These are phyloP conservation scores for Nemopilema nomurai DNA, from an alignment of 30 jellyfish, hydroid and myxozoan species.

Conservation along the genomic window DNA sequence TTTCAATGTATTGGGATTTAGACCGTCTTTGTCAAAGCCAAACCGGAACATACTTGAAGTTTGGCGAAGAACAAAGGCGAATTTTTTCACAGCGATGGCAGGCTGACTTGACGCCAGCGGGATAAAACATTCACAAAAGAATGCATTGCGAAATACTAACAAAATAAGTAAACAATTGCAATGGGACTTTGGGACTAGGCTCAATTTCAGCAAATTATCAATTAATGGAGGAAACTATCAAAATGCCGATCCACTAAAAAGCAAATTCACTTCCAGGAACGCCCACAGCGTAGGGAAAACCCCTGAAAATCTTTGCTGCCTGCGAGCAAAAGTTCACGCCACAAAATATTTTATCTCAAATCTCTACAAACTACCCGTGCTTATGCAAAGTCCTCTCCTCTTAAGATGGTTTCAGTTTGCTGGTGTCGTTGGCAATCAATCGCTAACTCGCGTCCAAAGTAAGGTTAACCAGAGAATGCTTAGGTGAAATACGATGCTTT, in stretches of 20 bases:
- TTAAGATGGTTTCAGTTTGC: no score
- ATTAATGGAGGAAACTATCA: background rate
- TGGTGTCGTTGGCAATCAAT: background rate
- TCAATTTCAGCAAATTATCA: background rate
- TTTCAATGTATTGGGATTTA: background rate
- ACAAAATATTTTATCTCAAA: no score
- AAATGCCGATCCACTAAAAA: background rate
- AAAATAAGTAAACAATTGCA: background rate
- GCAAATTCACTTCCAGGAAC: background rate
- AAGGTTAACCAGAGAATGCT: background rate
- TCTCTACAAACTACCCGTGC: background rate
- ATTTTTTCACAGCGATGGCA: background rate
- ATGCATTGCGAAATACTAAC: background rate
- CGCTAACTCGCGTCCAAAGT: background rate
- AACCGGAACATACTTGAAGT: conserved; percentile 27
- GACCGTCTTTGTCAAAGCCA: background rate
- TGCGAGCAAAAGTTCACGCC: background rate
- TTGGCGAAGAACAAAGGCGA: background rate
- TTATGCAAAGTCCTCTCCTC: no score
- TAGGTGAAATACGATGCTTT: background rate
- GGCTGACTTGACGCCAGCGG: background rate
- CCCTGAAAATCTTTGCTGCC: background rate
- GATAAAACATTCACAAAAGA: background rate
- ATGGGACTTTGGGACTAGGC: background rate
- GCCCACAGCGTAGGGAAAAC: background rate